Conservation (phyloP, 2,797 vertebrate genomes). For the Hybognathus amarus region DNA sequence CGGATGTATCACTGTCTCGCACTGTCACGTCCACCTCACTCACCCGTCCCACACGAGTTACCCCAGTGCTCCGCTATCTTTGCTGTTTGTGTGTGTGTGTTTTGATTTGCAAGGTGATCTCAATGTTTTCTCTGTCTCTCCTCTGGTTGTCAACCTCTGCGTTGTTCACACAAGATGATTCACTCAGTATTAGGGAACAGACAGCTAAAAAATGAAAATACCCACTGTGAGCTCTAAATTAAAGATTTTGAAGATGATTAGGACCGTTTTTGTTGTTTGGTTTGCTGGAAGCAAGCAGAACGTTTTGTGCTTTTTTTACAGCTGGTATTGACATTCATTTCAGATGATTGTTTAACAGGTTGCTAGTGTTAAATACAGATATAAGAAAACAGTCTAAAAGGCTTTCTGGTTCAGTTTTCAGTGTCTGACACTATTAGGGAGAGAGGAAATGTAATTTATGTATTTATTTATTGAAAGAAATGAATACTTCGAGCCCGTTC, state of each 20-base stretch:
- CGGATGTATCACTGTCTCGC: slow-evolving; percentile 78
- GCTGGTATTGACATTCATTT: background rate
- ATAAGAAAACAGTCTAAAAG: background rate
- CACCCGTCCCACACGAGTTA: slow-evolving; percentile 30
- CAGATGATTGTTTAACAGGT: background rate
- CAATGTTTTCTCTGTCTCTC: slow-evolving; percentile 7
- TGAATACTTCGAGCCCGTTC: no score
- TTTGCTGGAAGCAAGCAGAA: background rate
- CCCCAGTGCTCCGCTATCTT: background rate
- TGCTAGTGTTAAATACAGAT: background rate
- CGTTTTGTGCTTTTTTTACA: background rate
- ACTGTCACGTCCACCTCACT: slow-evolving; percentile 24
- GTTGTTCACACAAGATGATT: slow-evolving; percentile 6
- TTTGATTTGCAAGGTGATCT: slow-evolving; percentile 14
- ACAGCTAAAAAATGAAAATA: background rate
- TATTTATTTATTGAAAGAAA: no score
- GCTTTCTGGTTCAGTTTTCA: background rate
- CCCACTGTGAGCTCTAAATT: background rate
- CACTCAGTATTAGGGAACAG: background rate
- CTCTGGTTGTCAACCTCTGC: slow-evolving; percentile 2
- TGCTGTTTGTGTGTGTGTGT: background rate
- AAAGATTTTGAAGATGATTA: background rate
- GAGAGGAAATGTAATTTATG: background rate
- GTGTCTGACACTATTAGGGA: background rate
- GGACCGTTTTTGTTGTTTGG: background rate